A percentile compares a stretch with the other conserved stretches of the same genome.
Conservation (phyloP, 2,888 invertebrate species). For the Platycheirus albimanus region DNA sequence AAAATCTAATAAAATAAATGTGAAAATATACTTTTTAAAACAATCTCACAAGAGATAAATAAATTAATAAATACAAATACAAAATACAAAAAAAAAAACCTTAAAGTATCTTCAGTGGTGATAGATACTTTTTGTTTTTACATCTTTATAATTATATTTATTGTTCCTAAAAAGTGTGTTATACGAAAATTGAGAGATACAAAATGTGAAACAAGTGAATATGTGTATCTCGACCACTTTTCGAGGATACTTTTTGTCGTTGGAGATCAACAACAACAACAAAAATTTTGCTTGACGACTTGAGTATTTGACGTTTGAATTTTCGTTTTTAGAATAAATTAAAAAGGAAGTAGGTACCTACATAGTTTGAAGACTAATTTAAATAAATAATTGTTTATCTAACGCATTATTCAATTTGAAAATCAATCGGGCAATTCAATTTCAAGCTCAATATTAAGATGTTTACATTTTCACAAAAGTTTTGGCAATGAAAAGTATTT, state of each 20-base stretch:
- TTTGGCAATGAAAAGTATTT: conserved; percentile 19
- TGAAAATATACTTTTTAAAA: conserved; percentile 58
- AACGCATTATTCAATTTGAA: not conserved
- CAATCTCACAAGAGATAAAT: conserved; percentile 43
- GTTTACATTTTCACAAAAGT: not conserved
- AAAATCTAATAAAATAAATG: conserved; percentile 75
- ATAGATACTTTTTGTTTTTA: conserved; percentile 40
- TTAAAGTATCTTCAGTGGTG: conserved; percentile 41
- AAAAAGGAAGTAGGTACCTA: no score
- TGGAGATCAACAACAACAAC: no score
- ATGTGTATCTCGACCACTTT: no score
- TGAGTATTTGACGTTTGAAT: no score
- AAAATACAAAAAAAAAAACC: not conserved
- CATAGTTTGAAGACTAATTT: no score
- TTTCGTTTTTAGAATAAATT: no score
- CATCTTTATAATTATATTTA: conserved; percentile 52
- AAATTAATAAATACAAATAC: conserved; percentile 12
- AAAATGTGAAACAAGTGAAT: conserved; percentile 1
- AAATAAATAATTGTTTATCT: no score
- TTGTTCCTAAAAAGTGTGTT: conserved; percentile 60
- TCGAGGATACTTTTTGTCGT: no score
- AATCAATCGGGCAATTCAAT: no score
- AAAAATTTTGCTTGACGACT: no score
- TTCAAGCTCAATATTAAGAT: not conserved
- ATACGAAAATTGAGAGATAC: conserved; percentile 34